These are phyloP conservation scores for Bovichtus variegatus DNA, from an alignment of 2,797 vertebrate genomes.

Conservation along the genomic window DNA sequence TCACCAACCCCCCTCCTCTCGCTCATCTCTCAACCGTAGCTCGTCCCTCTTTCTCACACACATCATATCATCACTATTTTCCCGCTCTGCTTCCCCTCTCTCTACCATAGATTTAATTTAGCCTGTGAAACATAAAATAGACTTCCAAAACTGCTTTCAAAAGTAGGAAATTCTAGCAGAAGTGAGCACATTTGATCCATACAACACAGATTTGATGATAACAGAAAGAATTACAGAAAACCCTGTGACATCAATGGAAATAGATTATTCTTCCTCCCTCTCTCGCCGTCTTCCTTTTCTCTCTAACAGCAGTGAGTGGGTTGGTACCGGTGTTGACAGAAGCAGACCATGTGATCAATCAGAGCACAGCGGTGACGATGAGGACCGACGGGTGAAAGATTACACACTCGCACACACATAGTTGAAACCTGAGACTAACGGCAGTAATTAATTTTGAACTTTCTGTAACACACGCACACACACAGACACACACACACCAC, in stretches of 20 bases:
- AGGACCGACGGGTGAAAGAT: slow-evolving; percentile 61
- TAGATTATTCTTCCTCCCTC: slow-evolving; percentile 7
- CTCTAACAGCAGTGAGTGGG: slow-evolving; percentile 40
- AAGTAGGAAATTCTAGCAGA: slow-evolving; percentile 5
- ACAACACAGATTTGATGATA: slow-evolving; percentile 26
- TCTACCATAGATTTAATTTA: slow-evolving; percentile 15
- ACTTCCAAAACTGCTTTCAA: slow-evolving; percentile 15
- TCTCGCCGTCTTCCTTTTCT: slow-evolving; percentile 30
- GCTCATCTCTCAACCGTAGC: slow-evolving; percentile 13
- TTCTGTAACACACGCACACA: slow-evolving; percentile 2
- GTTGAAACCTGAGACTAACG: slow-evolving; percentile 45
- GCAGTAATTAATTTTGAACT: slow-evolving; percentile 46
- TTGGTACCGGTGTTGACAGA: slow-evolving; percentile 67
- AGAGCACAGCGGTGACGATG: slow-evolving; percentile 63
- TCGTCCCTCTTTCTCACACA: slow-evolving; percentile 19
- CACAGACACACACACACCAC: slow-evolving; percentile 10
- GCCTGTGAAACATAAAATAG: slow-evolving; percentile 27
- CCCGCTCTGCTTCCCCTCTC: slow-evolving; percentile 2
- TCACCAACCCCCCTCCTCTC: neutral
- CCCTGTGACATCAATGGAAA: slow-evolving; percentile 38
- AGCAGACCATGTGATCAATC: slow-evolving; percentile 81
- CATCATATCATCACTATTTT: slow-evolving; percentile 5
- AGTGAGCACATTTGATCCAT: slow-evolving; percentile 13
- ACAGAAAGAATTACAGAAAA: slow-evolving; percentile 28
- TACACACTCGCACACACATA: slow-evolving; percentile 30